Evolutionary conservation across 23 tunicate genomes (phyloP).

Genomic region (Trididemnum clinides): DNA sequence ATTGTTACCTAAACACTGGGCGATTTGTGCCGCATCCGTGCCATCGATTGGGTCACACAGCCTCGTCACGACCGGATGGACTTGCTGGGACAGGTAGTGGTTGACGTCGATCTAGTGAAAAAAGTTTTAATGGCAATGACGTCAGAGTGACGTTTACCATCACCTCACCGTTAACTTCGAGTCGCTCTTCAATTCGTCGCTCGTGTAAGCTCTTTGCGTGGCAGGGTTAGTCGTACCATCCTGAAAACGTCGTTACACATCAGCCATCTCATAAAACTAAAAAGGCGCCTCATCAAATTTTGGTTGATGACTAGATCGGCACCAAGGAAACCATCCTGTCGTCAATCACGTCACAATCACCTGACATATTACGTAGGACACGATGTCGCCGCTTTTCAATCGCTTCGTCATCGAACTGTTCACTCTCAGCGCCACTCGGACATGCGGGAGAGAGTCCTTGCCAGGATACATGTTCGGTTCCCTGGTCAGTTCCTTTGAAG

Average conservation of each 20-base stretch:
- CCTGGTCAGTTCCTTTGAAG: slow-evolving; percentile 69
- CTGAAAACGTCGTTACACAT: too few species aligned
- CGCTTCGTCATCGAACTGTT: slow-evolving; percentile 60
- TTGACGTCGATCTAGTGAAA: slow-evolving; percentile 62
- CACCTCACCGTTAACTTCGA: slow-evolving; percentile 55
- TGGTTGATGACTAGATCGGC: too few species aligned
- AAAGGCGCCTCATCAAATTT: too few species aligned
- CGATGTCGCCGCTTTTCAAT: slow-evolving; percentile 85
- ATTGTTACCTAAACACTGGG: slow-evolving; percentile 89
- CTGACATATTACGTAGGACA: slow-evolving; percentile 82
- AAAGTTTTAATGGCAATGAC: neutral
- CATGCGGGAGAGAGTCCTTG: slow-evolving; percentile 87
- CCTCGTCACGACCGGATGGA: slow-evolving; percentile 90
- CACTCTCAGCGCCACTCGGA: slow-evolving; percentile 80
- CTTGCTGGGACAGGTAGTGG: slow-evolving; percentile 88
- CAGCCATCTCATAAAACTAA: too few species aligned
- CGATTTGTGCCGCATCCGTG: slow-evolving; percentile 83
- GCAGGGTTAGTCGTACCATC: slow-evolving; percentile 82
- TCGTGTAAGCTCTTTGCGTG: slow-evolving; percentile 83
- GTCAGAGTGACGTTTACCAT: neutral
- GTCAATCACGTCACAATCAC: too few species aligned
- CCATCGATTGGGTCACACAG: slow-evolving; percentile 96
- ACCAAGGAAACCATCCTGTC: too few species aligned
- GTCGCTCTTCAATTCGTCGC: slow-evolving; percentile 54
- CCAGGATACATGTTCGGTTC: slow-evolving; percentile 90